A percentile compares a stretch with the other conserved stretches of the same genome.
Conservation (phyloP, 2,113 vertebrate species). For the Tupaia tana region DNA sequence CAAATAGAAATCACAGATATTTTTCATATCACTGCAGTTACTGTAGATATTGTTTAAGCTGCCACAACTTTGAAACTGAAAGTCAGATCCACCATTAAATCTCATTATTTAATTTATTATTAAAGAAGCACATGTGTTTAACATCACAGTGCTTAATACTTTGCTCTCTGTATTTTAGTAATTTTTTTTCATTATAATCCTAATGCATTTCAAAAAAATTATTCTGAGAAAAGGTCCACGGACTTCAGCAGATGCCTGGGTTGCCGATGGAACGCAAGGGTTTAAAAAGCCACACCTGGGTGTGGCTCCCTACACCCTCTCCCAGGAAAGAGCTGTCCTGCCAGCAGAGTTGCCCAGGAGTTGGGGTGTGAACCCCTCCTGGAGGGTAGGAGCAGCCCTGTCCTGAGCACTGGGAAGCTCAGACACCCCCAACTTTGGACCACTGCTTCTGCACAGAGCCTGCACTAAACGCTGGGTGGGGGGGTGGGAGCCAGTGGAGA, state of each 20-base stretch:
- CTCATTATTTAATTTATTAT: background rate
- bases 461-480: background rate
- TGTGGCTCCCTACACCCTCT: background rate
- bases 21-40: background rate
- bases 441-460: background rate
- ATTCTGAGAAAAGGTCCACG: background rate
- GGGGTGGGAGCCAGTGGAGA: background rate
- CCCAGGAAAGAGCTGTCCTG: background rate
- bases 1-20: background rate
- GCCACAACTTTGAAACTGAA: background rate
- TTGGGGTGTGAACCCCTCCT: background rate
- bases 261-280: background rate
- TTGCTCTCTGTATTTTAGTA: constrained; percentile 8
- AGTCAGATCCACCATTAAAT: background rate
- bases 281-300: constrained; percentile 33
- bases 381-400: background rate
- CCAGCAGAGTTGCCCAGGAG: background rate
- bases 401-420: background rate
- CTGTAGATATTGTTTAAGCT: background rate
- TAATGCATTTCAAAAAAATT: background rate
- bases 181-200: constrained; percentile 13
- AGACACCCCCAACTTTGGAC: background rate
- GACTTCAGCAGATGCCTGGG: background rate
- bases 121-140: background rate
- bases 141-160: background rate